Evolutionary conservation across 2,113 vertebrate species (phyloP), one percentile per base, ranked within the genome.

Genomic region (Micromys minutus): DNA sequence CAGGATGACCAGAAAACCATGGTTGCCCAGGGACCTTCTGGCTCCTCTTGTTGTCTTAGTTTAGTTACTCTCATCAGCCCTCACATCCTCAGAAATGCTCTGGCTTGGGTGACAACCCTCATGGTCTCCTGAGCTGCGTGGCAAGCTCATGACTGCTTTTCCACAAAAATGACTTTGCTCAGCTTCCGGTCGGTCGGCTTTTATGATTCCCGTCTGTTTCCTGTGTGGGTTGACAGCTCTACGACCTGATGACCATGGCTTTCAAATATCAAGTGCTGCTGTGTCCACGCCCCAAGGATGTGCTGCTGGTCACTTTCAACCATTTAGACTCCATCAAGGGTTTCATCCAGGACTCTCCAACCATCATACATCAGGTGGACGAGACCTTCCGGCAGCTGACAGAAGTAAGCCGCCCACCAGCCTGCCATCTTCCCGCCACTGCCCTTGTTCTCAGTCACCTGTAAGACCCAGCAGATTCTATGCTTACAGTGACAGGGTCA

Each of bases 241-340:
- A 99, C 47, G 99, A 99, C 97, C 98, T 99, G 96, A 99, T 99
- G 99, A 99, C 99, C 0, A 99, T 99, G 99, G 99, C 99, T 87
- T 99, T 99, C 98, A 99, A 99, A 97, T 99, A 99, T 97, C 99
- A 99, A 98, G 99, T 99, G 55, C 98, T 99, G 85, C 98, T 99
- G 77, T 99, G 99, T 95, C 99, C 99, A 75, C 98, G 99, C 12
- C 99, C 99, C 75, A 99, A 98, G 96, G 99, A 99, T 97, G 98
- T 99, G 39, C 98, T 99, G 87, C 99, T 99, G 29, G 98, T 99
- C 96, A 99, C 99, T 0, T 99, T 99, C 98, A 99, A 99, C 97
- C 99, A 99, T 95, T 99, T 99, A 99, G 99, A 99, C 31, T 98
- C 99, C 29, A 99, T 99, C 98, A 99, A 99, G 96, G 99, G 99